Evolutionary conservation across 2,888 invertebrate species (phyloP), one percentile per base, ranked within the genome.

Genomic region (Cataglyphis livida): DNA sequence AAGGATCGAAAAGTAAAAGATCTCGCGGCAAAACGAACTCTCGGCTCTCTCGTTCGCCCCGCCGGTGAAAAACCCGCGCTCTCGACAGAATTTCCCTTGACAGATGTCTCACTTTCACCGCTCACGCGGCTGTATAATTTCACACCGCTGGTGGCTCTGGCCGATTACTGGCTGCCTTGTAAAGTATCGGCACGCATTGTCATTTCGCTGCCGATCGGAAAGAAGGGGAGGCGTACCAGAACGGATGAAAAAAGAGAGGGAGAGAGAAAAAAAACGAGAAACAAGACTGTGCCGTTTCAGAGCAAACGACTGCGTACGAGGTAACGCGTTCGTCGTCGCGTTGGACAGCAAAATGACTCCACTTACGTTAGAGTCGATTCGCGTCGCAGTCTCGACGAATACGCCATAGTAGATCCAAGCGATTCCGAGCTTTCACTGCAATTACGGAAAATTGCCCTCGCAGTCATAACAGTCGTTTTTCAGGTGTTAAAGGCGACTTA

Each of bases 371-470:
- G 89, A 89, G 68, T 87, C 73, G 73, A 73, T 62, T 62, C 82
- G 78, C 65, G 81, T 61, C 71, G 65, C 41, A 78, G 78, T 66
- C 70, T 51, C 75, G 57, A 54, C 73, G 78, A 85, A 70, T 86
- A 65, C 59, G 65, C 84, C 75, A 66, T 75, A 84, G 71, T 75
- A 84, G 88, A 79, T 73, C 81, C 86, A 85, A 76, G 83, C 82
- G 82, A 76, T 82, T 83, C 86, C 85, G 87, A 92, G 92, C 93
- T 94, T 94, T 94, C 93, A 92, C 93, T 92, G 92, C 91, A 92
- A 93, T 94, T 94, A 93, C 91, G 92, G 92, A 91, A 93, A 94
- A 94, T 94, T 93, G 92, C 91, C 88, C 68, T 89, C 84, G 88
- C 84, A 89, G 88, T 91, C 90, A 91, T 92, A 93, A 93, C 92